These are phyloP conservation scores for Lucifuga dentata DNA, from an alignment of 2,113 vertebrate species.

Conservation along the genomic window DNA sequence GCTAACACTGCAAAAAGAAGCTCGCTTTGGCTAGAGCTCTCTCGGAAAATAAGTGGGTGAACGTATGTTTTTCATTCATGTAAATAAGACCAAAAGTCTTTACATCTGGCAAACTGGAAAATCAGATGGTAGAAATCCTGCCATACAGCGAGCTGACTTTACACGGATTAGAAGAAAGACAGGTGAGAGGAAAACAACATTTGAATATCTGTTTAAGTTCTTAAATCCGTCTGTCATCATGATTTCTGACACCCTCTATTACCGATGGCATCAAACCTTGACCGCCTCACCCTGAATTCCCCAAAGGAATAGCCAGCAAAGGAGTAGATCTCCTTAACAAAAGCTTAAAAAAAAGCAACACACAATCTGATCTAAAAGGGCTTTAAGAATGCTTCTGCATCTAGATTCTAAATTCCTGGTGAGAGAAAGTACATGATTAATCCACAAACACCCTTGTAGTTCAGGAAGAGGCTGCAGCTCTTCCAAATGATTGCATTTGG, in stretches of 20 bases:
- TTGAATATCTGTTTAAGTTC: slow-evolving; percentile 50
- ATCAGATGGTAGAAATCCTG: slow-evolving; percentile 10
- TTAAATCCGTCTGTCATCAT: slow-evolving; percentile 13
- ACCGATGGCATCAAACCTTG: slow-evolving; percentile 73
- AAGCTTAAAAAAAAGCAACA: slow-evolving; percentile 27
- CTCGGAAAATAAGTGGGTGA: not conserved
- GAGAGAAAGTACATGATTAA: slow-evolving; percentile 37
- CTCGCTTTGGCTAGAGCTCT: slow-evolving; percentile 7
- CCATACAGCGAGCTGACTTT: not conserved
- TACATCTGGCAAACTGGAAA: slow-evolving; percentile 1
- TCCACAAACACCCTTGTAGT: slow-evolving; percentile 42
- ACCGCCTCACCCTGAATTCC: slow-evolving; percentile 75
- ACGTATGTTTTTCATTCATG: not conserved
- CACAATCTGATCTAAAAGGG: slow-evolving; percentile 50
- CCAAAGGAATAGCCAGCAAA: slow-evolving; percentile 67
- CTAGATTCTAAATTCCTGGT: slow-evolving; percentile 48
- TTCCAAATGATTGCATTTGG: slow-evolving; percentile 20
- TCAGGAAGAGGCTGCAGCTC: slow-evolving; percentile 60
- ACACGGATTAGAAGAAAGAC: not conserved
- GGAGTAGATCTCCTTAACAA: slow-evolving; percentile 58
- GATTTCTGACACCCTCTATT: slow-evolving; percentile 16
- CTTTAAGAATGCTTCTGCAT: slow-evolving; percentile 64
- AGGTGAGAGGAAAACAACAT: not conserved
- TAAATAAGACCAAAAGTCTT: not conserved
- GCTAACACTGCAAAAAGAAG: slow-evolving; percentile 22